Evolutionary conservation across 1,140 invertebrate species (phyloP), one percentile per base, ranked within the genome.

Genomic region (Latrodectus geometricus): DNA sequence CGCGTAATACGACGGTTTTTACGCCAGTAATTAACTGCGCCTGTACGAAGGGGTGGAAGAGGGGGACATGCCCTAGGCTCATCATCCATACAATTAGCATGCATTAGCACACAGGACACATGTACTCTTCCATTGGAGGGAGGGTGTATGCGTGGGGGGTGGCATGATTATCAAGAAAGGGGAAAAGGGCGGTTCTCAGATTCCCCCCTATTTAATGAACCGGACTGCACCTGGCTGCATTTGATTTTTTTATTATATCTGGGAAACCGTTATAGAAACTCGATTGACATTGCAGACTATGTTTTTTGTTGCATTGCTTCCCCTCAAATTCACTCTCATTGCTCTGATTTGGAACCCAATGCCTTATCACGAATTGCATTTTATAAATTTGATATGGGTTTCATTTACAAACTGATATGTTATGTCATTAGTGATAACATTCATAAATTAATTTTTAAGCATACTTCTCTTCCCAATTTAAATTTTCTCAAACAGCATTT

Each of bases 21-120:
- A 83, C 81, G 81, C 50, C 81, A 52, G 81, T 86, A 86, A 86
- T 86, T 86, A 86, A 70, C 74, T 72, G 74, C 48, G 52, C 50
- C 77, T 48, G 49, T 66, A 48, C 54, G 75, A 49, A 73, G 65
- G 49, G 54, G 17, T 35, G 65, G 56, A 23, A 52, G 70, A 54
- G 54, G 69, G 49, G 15, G 23, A 73, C 61, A 75, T 76, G 72
- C 72, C 72, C 61, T 50, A 21, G 73, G 72, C 74, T 77, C 83
- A 86, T 86, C 83, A 86, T 74, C 83, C 83, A 86, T 86, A 72
- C 83, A 86, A 86, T 86, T 86, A 86, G 83, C 83, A 86, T 86
- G 83, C 75, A 86, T 86, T 86, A 86, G 83, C 75, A 86, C 65
- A 56, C 83, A 72, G 35, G 14, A 72, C 75, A 75, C 66, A 75